Conservation (phyloP, 2,888 invertebrate species). For the Megalurothrips usitatus region DNA sequence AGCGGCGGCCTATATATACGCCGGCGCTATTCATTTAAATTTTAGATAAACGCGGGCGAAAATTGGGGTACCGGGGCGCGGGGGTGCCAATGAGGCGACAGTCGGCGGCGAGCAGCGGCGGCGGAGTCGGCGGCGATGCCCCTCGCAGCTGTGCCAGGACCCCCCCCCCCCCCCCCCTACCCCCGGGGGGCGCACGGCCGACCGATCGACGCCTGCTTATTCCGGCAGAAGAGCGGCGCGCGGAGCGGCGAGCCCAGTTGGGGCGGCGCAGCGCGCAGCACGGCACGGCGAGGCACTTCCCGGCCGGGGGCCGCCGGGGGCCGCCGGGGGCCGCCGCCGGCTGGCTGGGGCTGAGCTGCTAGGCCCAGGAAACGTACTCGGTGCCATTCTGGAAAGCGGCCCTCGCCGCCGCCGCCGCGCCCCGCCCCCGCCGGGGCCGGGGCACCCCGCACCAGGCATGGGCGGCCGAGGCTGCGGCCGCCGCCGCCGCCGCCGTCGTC, state of each 20-base stretch:
- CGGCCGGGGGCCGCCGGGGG: too few relatives aligned
- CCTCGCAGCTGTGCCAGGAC: background rate
- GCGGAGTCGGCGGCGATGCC: too few relatives aligned
- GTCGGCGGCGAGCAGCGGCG: background rate
- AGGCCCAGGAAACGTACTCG: background rate
- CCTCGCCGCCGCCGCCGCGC: background rate
- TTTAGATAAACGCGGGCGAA: too few relatives aligned
- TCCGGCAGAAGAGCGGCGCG: background rate
- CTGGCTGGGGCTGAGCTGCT: background rate
- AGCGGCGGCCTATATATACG: too few relatives aligned
- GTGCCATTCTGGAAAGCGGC: too few relatives aligned
- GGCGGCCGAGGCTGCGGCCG: background rate
- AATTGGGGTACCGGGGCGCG: background rate
- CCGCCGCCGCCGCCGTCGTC: background rate
- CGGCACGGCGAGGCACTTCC: too few relatives aligned
- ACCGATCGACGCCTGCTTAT: background rate
- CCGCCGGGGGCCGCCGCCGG: too few relatives aligned
- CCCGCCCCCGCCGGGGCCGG: background rate
- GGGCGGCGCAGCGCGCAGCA: background rate
- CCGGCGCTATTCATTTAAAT: too few relatives aligned
- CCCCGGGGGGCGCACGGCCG: background rate
- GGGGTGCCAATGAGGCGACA: background rate
- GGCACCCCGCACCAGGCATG: background rate
- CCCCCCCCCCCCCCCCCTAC: background rate
- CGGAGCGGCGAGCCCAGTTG: background rate